phyloP scores from a whole-genome alignment of 2,888 invertebrate species.

The Cremastobaeus sp. region DNA sequence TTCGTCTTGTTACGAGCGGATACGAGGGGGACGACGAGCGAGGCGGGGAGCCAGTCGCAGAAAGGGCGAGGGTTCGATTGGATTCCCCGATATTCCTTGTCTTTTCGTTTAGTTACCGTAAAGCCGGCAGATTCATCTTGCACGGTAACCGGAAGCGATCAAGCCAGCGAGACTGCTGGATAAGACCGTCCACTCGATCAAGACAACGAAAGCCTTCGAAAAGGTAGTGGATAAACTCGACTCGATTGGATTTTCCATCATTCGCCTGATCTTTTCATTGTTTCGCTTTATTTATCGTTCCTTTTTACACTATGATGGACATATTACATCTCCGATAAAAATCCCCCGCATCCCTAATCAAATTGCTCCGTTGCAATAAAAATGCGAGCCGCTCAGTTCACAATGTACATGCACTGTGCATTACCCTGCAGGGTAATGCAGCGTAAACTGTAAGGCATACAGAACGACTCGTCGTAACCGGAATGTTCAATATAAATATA shows the following conservation, averaged over 20 bases:
- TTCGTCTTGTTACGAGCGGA: conserved; percentile 37
- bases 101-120: conserved; percentile 55
- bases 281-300: conserved; percentile 49
- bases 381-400: too few relatives aligned
- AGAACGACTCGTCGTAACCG: too few relatives aligned
- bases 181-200: conserved; percentile 61
- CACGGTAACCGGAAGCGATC: conserved; percentile 61
- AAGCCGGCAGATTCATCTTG: conserved; percentile 61
- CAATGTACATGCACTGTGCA: too few relatives aligned
- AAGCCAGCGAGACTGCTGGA: conserved; percentile 59
- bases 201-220: conserved; percentile 59
- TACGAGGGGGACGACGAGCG: conserved; percentile 19
- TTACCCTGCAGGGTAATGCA: too few relatives aligned
- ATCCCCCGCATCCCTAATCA: too few relatives aligned
- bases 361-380: too few relatives aligned
- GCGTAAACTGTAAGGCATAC: too few relatives aligned
- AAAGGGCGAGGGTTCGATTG: conserved; percentile 60
- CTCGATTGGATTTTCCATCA: conserved; percentile 66
- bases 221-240: conserved; percentile 64
- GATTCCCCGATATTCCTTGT: conserved; percentile 55
- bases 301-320: conserved; percentile 27
- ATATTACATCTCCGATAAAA: conserved; percentile 36
- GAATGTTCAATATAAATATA: too few relatives aligned
- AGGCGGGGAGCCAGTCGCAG: too few relatives aligned
- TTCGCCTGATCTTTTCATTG: conserved; percentile 54